phyloP scores from a whole-genome alignment of 2,888 invertebrate species.

The Protonemura montana region DNA sequence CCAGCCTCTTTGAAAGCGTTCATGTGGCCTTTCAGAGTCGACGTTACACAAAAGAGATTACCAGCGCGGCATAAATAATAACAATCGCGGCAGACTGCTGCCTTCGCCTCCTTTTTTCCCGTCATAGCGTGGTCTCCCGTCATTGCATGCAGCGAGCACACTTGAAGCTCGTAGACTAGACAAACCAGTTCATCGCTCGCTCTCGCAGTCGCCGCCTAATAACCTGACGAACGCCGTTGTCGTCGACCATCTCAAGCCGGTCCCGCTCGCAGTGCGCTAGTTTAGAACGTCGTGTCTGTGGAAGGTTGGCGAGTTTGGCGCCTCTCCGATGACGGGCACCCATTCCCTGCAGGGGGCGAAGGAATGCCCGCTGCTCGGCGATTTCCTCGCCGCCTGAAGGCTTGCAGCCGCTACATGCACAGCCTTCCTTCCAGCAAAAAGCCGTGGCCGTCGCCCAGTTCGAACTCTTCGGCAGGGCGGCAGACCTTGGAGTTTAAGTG shows the following conservation, averaged over 20 bases:
- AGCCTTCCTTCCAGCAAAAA: too few relatives aligned
- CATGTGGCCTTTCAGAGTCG: background rate
- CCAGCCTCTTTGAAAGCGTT: background rate
- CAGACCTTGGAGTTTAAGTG: background rate
- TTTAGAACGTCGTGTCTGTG: background rate
- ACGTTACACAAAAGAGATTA: background rate
- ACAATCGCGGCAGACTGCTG: background rate
- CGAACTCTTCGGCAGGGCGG: background rate
- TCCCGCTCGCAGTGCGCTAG: background rate
- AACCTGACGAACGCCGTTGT: background rate
- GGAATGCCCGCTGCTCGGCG: too few relatives aligned
- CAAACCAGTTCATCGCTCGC: constrained; percentile 7
- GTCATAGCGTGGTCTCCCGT: background rate
- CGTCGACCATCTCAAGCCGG: background rate
- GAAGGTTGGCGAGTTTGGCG: background rate
- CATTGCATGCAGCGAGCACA: background rate
- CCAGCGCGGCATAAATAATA: background rate
- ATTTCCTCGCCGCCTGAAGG: too few relatives aligned
- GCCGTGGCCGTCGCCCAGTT: too few relatives aligned
- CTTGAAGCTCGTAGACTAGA: background rate
- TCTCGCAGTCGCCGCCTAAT: background rate
- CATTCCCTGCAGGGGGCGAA: too few relatives aligned
- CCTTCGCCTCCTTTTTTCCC: background rate
- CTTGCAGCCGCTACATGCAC: too few relatives aligned
- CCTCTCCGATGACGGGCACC: too few relatives aligned